Base-by-base conservation (phyloP, 2,888 invertebrate species). In the Xanthia togata region DNA sequence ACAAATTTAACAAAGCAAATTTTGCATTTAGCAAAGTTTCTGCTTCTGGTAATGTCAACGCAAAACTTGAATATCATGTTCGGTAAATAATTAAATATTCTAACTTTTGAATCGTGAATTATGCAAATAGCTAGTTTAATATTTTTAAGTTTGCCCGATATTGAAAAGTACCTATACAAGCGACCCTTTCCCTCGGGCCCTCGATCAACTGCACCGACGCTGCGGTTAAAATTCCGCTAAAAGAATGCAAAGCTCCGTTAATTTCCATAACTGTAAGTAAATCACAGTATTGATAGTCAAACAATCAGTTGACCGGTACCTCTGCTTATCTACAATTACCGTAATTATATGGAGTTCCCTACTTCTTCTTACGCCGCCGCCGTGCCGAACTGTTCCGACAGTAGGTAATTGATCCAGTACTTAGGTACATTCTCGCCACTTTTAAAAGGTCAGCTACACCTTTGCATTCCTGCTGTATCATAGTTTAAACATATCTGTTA, bases 391-490 rank as follows among this genome's bases (percentile, higher is more conserved):
- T 64, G 84, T 78, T 74, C 76, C 72, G 57, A 55, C 73, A 41
- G 53, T 62, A 60, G 59, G 74, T 79, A 82, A 84, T 83, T 76
- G 85, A 72, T 70, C 82, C 63, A 68, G 64, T 62, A 65, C 63
- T 73, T 41, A 35, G 50, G 41, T 35, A 81, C 70, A 70, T 72
- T 82, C 71, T 82, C 50, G 69, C 69, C 47, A 68, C 47, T 82
- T 84, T 77, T 69, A 76, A 83, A 84, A 84, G 84, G 84, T 84
- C 84, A 85, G 76, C 31, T 82, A 73, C 64, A 68, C 85, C 79
- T 78, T 74, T 53, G 65, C 76, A 85, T 85, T 83, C 86, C 53
- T 74, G 38, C 57, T 17, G 82, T 71, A 64, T 74, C 82, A 73
- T 20, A 41, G 71, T 84, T 62, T 64, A 26, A 70, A 71, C 71